Evolutionary conservation across 2,797 vertebrate species (phyloP).

Genomic region (Prionace glauca): DNA sequence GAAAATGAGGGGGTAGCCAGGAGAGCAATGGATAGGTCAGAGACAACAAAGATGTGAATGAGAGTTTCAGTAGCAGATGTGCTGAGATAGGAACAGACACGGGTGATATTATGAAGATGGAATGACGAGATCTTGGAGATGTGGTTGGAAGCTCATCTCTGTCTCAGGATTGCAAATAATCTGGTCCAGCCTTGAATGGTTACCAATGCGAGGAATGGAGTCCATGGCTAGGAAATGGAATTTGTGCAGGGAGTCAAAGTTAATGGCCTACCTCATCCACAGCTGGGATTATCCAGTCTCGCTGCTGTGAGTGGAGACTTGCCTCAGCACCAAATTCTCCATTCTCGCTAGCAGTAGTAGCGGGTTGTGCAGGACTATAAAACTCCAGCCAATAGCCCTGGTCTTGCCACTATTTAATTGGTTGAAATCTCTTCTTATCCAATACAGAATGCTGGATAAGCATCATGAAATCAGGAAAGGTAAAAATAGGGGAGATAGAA

Average conservation of each 20-base stretch:
- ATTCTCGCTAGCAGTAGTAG: too few species aligned
- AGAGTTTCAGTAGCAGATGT: background rate
- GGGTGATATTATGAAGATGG: background rate
- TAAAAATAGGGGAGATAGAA: background rate
- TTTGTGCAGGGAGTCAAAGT: background rate
- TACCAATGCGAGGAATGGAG: background rate
- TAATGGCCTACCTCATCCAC: too few species aligned
- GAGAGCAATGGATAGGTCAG: background rate
- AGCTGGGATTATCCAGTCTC: too few species aligned
- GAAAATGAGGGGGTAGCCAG: background rate
- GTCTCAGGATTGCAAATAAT: background rate
- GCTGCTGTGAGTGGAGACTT: too few species aligned
- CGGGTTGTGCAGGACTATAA: too few species aligned
- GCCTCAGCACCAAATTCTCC: too few species aligned
- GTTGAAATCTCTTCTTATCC: background rate
- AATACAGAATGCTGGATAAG: background rate
- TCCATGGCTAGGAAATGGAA: too few species aligned
- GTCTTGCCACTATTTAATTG: background rate
- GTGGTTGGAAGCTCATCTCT: background rate
- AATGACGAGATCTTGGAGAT: background rate
- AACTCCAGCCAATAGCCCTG: background rate
- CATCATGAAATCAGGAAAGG: background rate
- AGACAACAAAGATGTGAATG: background rate
- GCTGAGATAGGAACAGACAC: background rate
- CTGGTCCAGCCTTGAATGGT: background rate